Base-by-base conservation (phyloP, 2,888 invertebrate genomes). In the Luffia ferchaultella region DNA sequence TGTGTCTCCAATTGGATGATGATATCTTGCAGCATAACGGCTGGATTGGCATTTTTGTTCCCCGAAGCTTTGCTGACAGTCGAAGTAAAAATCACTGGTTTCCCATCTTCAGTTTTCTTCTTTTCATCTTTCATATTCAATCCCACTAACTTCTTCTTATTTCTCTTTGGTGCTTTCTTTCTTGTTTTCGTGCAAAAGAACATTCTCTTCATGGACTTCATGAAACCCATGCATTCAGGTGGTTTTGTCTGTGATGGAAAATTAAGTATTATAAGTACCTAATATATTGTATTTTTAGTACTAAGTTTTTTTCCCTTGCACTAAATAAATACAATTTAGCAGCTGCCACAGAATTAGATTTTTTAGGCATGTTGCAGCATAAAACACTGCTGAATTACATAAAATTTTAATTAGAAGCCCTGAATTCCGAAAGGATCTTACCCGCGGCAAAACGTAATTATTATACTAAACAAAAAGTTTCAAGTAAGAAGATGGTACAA, bases 1-100 rank as follows among this genome's bases (percentile, higher is more conserved):
- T 90, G 89, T 43, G 86, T 80, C 70, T 93, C 92, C 54, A 93
- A 70, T 60, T 91, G 89, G 53, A 76, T 82, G 48, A 93, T 92
- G 56, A 92, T 88, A 61, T 89, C 87, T 60, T 91, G 89, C 46
- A 93, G 67, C 62, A 92, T 88, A 16, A 76, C 70, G 16, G 87
- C 79, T 0, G 89, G 89, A 55, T 87, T 87, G 12, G 69, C 77
- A 0, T 74, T 67, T 5, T 60, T 65, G 46, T 67, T 69, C 0
- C 85, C 84, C 0, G 77, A 76, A 0, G 84, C 84, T 54, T 79
- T 85, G 2, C 78, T 78, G 1, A 83, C 82, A 0, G 80, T 85
- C 0, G 80, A 84, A 0, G 80, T 85, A 50, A 76, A 74, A 50
- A 85, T 78, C 0, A 64, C 63, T 0, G 77, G 77, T 30, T 62